These are phyloP conservation scores for Astyanax mexicanus DNA, from an alignment of 2,797 vertebrate genomes.

Conservation along the genomic window DNA sequence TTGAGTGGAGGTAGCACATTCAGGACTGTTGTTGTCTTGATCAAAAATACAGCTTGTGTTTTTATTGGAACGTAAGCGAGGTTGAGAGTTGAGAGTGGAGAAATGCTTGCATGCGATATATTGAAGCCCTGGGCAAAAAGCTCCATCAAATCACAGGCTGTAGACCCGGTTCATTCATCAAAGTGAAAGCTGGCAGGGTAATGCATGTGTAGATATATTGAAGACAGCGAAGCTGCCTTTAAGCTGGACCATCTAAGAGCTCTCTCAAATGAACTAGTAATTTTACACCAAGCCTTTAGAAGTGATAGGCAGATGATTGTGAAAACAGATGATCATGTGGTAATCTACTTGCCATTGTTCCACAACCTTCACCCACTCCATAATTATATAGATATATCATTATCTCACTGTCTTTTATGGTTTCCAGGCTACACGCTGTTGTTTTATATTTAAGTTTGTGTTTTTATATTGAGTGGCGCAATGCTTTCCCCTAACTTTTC, in stretches of 20 bases:
- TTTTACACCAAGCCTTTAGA: slow-evolving; percentile 15
- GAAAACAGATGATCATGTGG: slow-evolving; percentile 10
- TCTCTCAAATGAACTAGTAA: slow-evolving; percentile 17
- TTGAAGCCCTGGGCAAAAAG: slow-evolving; percentile 32
- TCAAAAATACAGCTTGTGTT: slow-evolving; percentile 37
- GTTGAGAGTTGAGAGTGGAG: slow-evolving; percentile 1
- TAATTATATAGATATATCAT: not conserved
- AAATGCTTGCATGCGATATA: slow-evolving; percentile 38
- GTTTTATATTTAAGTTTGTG: not conserved
- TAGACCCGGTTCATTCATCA: slow-evolving; percentile 37
- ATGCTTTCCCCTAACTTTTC: not conserved
- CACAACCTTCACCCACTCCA: not conserved
- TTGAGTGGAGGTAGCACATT: slow-evolving; percentile 13
- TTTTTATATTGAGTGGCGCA: not conserved
- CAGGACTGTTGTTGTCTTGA: not conserved
- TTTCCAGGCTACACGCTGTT: not conserved
- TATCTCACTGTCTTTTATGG: not conserved
- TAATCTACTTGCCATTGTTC: not conserved
- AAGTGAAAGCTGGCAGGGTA: slow-evolving; percentile 39
- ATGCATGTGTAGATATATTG: slow-evolving; percentile 27
- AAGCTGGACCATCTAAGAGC: slow-evolving; percentile 17
- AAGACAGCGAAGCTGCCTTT: slow-evolving; percentile 22
- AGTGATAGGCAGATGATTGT: not conserved
- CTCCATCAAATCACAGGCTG: slow-evolving; percentile 46
- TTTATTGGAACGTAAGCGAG: slow-evolving; percentile 30